Evolutionary conservation across 2,888 invertebrate species (phyloP).

Genomic region (Tridacna gigas): DNA sequence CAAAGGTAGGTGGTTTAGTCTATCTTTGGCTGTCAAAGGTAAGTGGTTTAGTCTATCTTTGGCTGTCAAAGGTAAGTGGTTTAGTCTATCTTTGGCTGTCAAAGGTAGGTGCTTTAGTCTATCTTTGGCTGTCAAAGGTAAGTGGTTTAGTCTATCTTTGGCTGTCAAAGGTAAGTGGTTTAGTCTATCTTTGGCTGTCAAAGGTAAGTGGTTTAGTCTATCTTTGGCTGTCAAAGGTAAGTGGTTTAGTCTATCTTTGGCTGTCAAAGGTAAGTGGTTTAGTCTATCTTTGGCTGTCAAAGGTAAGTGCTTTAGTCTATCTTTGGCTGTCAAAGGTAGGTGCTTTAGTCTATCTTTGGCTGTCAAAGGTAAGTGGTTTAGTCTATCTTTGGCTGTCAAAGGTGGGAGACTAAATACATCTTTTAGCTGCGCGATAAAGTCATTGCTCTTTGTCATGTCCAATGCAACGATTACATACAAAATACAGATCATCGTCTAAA

Average conservation of each 20-base stretch:
- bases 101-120: not conserved
- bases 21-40: conserved; percentile 7
- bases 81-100: not conserved
- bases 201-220: not conserved
- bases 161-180: not conserved
- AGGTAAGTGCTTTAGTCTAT: not conserved
- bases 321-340: conserved; percentile 12
- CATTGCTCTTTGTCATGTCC: no score
- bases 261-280: not conserved
- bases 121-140: conserved; percentile 14
- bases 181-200: not conserved
- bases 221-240: conserved; percentile 11
- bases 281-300: not conserved
- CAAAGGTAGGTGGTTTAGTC: conserved; percentile 3
- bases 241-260: no score
- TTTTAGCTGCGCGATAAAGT: not conserved
- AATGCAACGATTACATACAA: no score
- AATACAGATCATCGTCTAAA: no score
- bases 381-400: not conserved
- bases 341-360: not conserved
- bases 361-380: not conserved
- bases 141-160: not conserved
- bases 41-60: not conserved
- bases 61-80: not conserved
- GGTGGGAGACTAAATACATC: not conserved